Conservation (phyloP, 2,888 invertebrate species). For the Acanthococcus lagerstroemiae region DNA sequence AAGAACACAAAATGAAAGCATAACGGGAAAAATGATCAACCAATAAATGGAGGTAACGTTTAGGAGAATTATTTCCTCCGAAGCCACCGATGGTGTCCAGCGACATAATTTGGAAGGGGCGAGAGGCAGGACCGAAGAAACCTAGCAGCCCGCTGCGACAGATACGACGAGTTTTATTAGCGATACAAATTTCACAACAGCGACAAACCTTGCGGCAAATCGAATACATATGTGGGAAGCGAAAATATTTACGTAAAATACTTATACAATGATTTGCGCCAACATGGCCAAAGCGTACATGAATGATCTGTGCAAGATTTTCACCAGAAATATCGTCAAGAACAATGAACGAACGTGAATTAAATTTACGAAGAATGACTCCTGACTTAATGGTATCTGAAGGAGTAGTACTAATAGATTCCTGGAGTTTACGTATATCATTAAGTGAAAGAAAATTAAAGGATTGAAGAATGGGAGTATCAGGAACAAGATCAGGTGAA, state of each 20-base stretch:
- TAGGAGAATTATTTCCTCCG: conserved; percentile 36
- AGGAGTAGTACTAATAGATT: not conserved
- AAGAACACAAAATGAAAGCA: conserved; percentile 37
- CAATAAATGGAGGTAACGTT: conserved; percentile 38
- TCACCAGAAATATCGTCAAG: not conserved
- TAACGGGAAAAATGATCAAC: too few relatives aligned
- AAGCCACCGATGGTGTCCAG: too few relatives aligned
- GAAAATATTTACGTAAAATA: too few relatives aligned
- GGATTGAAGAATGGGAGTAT: not conserved
- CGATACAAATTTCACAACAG: too few relatives aligned
- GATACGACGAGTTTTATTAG: too few relatives aligned
- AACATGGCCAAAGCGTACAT: conserved; percentile 2
- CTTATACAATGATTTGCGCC: conserved; percentile 5
- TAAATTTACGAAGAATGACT: not conserved
- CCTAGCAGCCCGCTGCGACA: conserved; percentile 36
- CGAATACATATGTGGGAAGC: too few relatives aligned
- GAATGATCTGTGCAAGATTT: not conserved
- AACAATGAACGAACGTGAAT: not conserved
- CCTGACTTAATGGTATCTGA: not conserved
- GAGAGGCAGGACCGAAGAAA: conserved; percentile 37
- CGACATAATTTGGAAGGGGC: conserved; percentile 38
- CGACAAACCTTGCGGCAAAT: too few relatives aligned
- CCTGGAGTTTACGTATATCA: not conserved
- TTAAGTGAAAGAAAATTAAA: not conserved
- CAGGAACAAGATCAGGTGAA: conserved; percentile 16